Conservation (phyloP, 2,113 vertebrate species). For the Beaufortia kweichowensis region DNA sequence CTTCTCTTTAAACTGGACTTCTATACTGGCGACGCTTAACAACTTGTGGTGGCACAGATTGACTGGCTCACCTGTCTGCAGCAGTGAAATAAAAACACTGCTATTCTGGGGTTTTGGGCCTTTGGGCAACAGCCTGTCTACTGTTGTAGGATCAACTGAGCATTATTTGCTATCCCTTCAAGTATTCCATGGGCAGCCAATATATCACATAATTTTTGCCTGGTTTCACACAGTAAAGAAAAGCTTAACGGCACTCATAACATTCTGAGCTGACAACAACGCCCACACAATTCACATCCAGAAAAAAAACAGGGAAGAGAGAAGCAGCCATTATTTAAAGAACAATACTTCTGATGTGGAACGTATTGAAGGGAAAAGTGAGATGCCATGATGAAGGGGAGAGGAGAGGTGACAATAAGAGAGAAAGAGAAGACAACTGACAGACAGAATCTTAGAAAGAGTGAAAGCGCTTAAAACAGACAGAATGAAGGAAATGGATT, state of each 20-base stretch:
- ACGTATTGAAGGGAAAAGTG: not conserved
- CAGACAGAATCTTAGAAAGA: not conserved
- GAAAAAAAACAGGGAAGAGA: slow-evolving; percentile 11
- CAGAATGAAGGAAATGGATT: not conserved
- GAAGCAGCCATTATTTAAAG: slow-evolving; percentile 31
- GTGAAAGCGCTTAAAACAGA: not conserved
- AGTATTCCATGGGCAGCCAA: slow-evolving; percentile 28
- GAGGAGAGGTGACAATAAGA: not conserved
- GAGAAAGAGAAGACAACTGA: slow-evolving; percentile 17
- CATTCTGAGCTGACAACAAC: slow-evolving; percentile 32
- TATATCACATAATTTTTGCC: slow-evolving; percentile 28
- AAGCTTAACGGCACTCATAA: slow-evolving; percentile 17
- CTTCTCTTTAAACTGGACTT: not conserved
- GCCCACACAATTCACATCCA: slow-evolving; percentile 30
- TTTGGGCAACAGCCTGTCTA: slow-evolving; percentile 5
- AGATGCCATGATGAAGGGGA: not conserved
- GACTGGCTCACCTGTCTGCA: slow-evolving; percentile 4
- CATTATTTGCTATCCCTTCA: slow-evolving; percentile 38
- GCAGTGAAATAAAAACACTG: not conserved
- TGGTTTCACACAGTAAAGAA: slow-evolving; percentile 41
- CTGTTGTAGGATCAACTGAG: slow-evolving; percentile 20
- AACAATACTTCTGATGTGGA: not conserved
- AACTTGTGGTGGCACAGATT: not conserved
- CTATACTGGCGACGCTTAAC: not conserved
- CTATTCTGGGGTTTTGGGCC: not conserved